Conservation (phyloP, 2,888 invertebrate genomes). For the Nemotelus nigrinus region DNA sequence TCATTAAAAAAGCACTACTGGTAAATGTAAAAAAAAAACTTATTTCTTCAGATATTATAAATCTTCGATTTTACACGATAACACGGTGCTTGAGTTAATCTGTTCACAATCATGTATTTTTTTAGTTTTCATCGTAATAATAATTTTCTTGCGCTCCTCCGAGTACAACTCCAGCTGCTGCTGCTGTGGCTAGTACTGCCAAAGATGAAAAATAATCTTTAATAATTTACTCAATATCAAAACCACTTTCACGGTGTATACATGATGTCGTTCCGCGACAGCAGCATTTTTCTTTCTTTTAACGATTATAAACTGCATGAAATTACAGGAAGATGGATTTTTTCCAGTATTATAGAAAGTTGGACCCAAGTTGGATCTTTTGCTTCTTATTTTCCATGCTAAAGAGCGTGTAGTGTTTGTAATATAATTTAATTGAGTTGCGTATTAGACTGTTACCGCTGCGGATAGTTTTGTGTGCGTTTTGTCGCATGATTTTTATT, state of each 20-base stretch:
- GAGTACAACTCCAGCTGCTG: too few species aligned
- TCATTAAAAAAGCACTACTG: too few species aligned
- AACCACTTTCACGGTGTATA: conserved; percentile 31
- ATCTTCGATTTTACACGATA: too few species aligned
- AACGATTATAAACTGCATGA: neutral
- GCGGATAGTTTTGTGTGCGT: neutral
- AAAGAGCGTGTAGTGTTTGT: neutral
- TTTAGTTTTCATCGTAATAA: too few species aligned
- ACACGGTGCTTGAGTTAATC: too few species aligned
- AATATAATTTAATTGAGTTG: neutral
- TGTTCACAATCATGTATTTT: too few species aligned
- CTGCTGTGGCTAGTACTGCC: neutral
- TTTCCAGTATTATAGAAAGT: conserved; percentile 11
- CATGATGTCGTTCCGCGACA: neutral
- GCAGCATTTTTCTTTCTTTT: conserved; percentile 12
- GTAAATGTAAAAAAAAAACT: too few species aligned
- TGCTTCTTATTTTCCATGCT: neutral
- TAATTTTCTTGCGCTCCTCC: too few species aligned
- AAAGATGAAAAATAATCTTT: conserved; percentile 21
- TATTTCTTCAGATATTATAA: too few species aligned
- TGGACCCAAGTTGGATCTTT: neutral
- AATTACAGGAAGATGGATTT: conserved; percentile 16
- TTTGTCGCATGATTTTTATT: neutral
- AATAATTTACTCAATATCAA: conserved; percentile 28
- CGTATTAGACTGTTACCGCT: neutral